These are phyloP conservation scores for Falcaria lacertinaria DNA, from an alignment of 2,888 invertebrate species.

Conservation along the genomic window DNA sequence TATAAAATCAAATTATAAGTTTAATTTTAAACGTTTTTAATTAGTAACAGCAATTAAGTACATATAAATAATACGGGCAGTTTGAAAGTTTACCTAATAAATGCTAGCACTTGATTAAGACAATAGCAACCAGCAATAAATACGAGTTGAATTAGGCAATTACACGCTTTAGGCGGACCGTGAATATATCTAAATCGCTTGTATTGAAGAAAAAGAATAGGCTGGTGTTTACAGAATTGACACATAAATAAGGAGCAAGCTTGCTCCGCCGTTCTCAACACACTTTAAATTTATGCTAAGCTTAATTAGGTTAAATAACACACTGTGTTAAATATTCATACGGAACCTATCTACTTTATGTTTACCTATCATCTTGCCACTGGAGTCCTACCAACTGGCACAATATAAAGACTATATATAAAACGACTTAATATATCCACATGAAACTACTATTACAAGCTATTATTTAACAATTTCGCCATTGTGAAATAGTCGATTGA, in stretches of 20 bases:
- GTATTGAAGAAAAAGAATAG: constrained; percentile 14
- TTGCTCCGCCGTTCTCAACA: neutral
- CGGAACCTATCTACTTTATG: neutral
- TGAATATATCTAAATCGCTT: constrained; percentile 21
- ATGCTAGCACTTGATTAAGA: constrained; percentile 19
- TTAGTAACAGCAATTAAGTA: too few species aligned
- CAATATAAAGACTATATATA: too few species aligned
- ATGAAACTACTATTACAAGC: too few species aligned
- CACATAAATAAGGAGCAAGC: neutral
- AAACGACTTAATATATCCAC: too few species aligned
- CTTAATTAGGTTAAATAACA: neutral
- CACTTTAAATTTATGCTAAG: neutral
- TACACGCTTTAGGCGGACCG: constrained; percentile 26
- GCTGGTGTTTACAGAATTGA: constrained; percentile 5
- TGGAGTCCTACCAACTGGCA: too few species aligned
- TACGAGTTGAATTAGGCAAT: constrained; percentile 32
- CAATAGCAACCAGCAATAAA: constrained; percentile 30
- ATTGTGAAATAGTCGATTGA: neutral
- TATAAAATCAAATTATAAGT: too few species aligned
- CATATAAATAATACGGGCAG: too few species aligned
- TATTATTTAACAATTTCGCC: too few species aligned
- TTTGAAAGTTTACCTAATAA: neutral
- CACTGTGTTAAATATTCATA: neutral
- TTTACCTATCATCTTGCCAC: neutral
- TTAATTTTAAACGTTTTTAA: too few species aligned